Percentiles rank a stretch among this genome's conserved stretches.
These are phyloP conservation scores for Tigriopus californicus DNA, from an alignment of 2,888 invertebrate species.

Conservation along the genomic window DNA sequence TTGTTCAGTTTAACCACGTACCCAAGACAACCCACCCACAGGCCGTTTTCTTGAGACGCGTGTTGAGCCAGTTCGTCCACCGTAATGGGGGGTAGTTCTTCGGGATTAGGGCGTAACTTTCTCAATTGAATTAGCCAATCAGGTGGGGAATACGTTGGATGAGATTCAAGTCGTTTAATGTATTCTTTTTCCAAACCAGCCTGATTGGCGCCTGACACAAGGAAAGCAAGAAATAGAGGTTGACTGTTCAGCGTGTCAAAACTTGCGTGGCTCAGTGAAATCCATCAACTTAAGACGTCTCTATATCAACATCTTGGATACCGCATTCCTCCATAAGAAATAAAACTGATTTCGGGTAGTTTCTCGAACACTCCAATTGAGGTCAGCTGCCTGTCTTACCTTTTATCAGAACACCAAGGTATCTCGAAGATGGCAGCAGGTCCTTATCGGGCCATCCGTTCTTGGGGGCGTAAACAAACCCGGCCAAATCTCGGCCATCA, in stretches of 20 bases:
- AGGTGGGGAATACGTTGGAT: not conserved
- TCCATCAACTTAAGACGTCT: too few species aligned
- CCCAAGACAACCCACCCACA: not conserved
- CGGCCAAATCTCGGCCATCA: not conserved
- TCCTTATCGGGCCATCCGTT: not conserved
- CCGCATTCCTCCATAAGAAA: too few species aligned
- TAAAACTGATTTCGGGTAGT: too few species aligned
- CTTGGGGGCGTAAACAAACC: not conserved
- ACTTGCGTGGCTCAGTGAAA: too few species aligned
- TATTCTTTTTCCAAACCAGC: not conserved
- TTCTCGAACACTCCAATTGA: too few species aligned
- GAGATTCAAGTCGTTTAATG: not conserved
- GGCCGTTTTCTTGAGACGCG: not conserved
- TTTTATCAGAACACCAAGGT: not conserved
- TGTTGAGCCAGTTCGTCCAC: not conserved
- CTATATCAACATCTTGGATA: too few species aligned
- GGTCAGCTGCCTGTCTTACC: too few species aligned
- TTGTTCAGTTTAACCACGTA: not conserved
- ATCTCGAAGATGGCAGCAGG: not conserved
- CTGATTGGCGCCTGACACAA: not conserved
- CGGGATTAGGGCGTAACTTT: not conserved
- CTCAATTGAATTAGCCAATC: not conserved
- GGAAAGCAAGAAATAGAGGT: too few species aligned
- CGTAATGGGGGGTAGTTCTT: not conserved
- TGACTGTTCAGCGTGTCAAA: too few species aligned